phyloP scores from a whole-genome alignment of 2,797 vertebrate species.

The Mormyrus proboscirostris region DNA sequence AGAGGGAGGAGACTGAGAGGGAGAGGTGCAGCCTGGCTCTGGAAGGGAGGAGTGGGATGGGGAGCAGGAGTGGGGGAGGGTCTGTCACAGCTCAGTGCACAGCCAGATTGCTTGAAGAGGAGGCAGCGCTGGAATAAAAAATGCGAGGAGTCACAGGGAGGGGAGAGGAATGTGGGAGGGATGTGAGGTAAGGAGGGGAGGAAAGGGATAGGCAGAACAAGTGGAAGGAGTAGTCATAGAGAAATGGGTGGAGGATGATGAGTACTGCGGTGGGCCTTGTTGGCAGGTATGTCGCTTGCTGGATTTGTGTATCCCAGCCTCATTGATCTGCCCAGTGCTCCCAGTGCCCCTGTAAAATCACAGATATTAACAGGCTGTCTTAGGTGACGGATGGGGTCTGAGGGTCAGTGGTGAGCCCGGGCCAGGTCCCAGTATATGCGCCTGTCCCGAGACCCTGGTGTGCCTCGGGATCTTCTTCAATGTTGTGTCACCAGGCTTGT shows the following conservation, averaged over 20 bases:
- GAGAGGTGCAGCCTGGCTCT: not conserved
- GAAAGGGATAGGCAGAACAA: conserved; percentile 22
- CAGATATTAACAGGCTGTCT: conserved; percentile 12
- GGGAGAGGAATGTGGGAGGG: conserved; percentile 35
- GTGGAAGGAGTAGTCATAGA: not conserved
- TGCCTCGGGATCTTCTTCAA: not conserved
- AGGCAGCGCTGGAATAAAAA: conserved; percentile 40
- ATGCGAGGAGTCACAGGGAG: conserved; percentile 22
- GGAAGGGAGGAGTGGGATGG: not conserved
- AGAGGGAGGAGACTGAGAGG: not conserved
- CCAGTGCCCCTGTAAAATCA: conserved; percentile 26
- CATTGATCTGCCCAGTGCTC: not conserved
- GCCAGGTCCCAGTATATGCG: not conserved
- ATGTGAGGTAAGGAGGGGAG: conserved; percentile 20
- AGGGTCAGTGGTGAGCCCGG: not conserved
- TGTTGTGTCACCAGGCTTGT: not conserved
- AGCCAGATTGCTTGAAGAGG: conserved; percentile 33
- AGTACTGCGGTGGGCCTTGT: not conserved
- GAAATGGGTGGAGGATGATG: not conserved
- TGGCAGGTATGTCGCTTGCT: not conserved
- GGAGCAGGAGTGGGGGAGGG: not conserved
- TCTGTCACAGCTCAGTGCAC: conserved; percentile 25
- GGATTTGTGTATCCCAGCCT: conserved; percentile 5
- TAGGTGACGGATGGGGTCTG: conserved; percentile 12
- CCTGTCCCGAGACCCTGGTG: not conserved